phyloP scores from a whole-genome alignment of 2,888 invertebrate species.

The Scaeva pyrastri region DNA sequence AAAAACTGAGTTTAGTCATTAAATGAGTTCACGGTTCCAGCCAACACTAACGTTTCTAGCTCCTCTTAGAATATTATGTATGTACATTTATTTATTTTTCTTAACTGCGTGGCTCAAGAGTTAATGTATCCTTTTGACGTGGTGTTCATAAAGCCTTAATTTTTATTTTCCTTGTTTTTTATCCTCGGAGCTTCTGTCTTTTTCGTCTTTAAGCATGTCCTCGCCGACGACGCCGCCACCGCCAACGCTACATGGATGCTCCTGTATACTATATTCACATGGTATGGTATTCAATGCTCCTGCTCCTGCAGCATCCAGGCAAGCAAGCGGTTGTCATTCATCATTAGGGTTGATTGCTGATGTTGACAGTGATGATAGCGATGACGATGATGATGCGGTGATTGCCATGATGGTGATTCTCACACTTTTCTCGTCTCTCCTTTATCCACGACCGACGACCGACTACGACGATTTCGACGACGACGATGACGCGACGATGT shows the following conservation, averaged over 20 bases:
- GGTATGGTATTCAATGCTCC: neutral
- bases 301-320: constrained; percentile 9
- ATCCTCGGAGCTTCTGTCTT: neutral
- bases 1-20: neutral
- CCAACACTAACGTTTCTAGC: too few relatives aligned
- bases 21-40: constrained; percentile 1
- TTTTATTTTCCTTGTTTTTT: neutral
- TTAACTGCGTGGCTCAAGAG: constrained; percentile 24
- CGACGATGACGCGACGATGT: too few relatives aligned
- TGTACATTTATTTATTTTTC: neutral
- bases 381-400: constrained; percentile 73
- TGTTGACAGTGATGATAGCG: constrained; percentile 73
- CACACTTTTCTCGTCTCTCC: constrained; percentile 9
- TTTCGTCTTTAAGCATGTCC: neutral
- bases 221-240: too few relatives aligned
- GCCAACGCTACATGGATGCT: constrained; percentile 11
- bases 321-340: constrained; percentile 66
- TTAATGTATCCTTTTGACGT: constrained; percentile 63
- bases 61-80: neutral
- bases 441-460: neutral
- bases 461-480: too few relatives aligned
- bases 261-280: too few relatives aligned
- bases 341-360: constrained; percentile 73
- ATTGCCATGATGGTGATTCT: constrained; percentile 67
- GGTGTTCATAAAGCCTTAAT: constrained; percentile 9